Evolutionary conservation across 2,113 vertebrate genomes (phyloP), one percentile per base, ranked within the genome.

Genomic region (Macquaria ambigua): DNA sequence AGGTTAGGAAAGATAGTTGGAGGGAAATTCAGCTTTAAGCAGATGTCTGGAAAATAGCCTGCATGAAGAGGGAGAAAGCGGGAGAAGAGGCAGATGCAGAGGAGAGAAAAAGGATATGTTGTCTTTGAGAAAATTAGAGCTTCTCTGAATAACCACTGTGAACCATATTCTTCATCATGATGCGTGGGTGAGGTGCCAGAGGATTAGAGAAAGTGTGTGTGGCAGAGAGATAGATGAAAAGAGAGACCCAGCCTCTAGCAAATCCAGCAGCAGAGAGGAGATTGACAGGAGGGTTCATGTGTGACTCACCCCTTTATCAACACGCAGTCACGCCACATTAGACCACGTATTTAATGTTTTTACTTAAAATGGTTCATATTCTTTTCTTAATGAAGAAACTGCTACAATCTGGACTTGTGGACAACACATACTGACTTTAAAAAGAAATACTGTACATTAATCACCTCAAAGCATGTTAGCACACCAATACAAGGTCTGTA

Each of bases 91-190:
- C 79, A 83, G 62, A 77, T 78, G 88, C 58, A 72, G 71, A 46
- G 59, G 79, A 80, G 82, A 80, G 41, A 61, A 61, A 77, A 59
- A 20, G 34, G 31, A 77, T 56, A 86, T 59, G 85, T 85, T 77
- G 86, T 87, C 81, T 90, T 83, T 80, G 85, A 91, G 87, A 88
- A 90, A 93, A 90, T 92, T 90, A 84, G 90, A 89, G 86, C 81
- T 84, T 79, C 78, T 84, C 78, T 89, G 86, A 92, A 91, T 88
- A 89, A 91, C 82, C 67, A 85, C 75, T 58, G 74, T 83, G 58
- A 89, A 79, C 77, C 71, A 71, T 77, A 86, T 85, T 87, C 71
- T 89, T 89, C 80, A 87, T 87, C 85, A 61, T 37, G 61, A 80
- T 82, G 87, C 64, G 87, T 92, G 88, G 89, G 91, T 81, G 88